phyloP scores from a whole-genome alignment of 2,888 invertebrate genomes.

The Agonopterix heracliana region DNA sequence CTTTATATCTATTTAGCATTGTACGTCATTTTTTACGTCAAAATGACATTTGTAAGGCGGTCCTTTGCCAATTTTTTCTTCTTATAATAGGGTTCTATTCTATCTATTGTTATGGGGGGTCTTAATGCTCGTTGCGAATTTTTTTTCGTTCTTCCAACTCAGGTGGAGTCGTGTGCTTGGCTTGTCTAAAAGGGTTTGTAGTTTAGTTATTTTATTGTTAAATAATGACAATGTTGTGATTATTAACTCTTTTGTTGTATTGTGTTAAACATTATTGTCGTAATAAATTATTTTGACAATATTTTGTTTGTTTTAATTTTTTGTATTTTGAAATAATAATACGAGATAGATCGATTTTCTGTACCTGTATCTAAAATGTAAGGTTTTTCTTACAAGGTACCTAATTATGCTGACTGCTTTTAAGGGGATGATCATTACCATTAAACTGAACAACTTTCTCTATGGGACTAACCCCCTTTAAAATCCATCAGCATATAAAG shows the following conservation, averaged over 20 bases:
- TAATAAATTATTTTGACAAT: too few species aligned
- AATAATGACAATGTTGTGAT: background rate
- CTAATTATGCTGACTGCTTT: too few species aligned
- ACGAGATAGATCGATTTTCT: too few species aligned
- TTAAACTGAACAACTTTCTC: too few species aligned
- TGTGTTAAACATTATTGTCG: too few species aligned
- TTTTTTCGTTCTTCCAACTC: slow-evolving; percentile 24
- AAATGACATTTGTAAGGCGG: slow-evolving; percentile 39
- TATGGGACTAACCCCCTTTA: too few species aligned
- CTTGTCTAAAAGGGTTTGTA: background rate
- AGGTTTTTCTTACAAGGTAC: too few species aligned
- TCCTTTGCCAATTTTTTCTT: slow-evolving; percentile 51
- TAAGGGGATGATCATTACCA: too few species aligned
- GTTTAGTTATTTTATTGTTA: background rate
- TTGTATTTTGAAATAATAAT: too few species aligned
- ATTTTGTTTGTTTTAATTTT: too few species aligned
- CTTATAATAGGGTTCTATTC: slow-evolving; percentile 39
- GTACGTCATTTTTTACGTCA: slow-evolving; percentile 47
- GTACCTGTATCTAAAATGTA: too few species aligned
- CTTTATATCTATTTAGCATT: slow-evolving; percentile 33
- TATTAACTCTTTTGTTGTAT: background rate
- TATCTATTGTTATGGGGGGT: slow-evolving; percentile 54
- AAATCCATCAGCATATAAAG: too few species aligned
- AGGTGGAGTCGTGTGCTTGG: slow-evolving; percentile 38
- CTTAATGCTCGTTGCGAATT: slow-evolving; percentile 43